Evolutionary conservation across 2,888 invertebrate species (phyloP).

Genomic region (Stenoptilia bipunctidactyla): DNA sequence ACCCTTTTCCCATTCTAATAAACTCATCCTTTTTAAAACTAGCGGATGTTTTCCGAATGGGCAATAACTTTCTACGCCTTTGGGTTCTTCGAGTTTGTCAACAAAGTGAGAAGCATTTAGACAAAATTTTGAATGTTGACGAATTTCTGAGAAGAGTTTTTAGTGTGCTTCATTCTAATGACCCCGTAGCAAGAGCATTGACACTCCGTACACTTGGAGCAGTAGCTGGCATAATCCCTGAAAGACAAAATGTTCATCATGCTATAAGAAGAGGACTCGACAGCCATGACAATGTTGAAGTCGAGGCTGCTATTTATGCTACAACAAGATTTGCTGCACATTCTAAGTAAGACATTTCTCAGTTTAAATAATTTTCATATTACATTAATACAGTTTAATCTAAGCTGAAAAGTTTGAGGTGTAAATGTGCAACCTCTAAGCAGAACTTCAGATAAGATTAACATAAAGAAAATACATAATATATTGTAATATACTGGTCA

Average conservation of each 20-base stretch:
- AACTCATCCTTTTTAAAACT: slow-evolving; percentile 96
- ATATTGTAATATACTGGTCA: too few species aligned
- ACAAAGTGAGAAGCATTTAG: slow-evolving; percentile 95
- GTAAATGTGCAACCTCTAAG: too few species aligned
- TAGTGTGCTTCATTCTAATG: slow-evolving; percentile 96
- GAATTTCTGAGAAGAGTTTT: slow-evolving; percentile 89
- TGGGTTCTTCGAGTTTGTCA: slow-evolving; percentile 95
- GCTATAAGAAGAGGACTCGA: slow-evolving; percentile 92
- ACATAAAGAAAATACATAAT: too few species aligned
- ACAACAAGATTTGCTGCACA: slow-evolving; percentile 95
- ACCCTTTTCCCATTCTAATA: slow-evolving; percentile 97
- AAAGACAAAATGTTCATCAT: slow-evolving; percentile 95
- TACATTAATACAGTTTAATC: too few species aligned
- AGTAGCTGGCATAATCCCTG: slow-evolving; percentile 92
- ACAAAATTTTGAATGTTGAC: slow-evolving; percentile 95
- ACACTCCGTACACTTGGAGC: slow-evolving; percentile 92
- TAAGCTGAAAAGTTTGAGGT: too few species aligned
- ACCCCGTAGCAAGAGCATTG: slow-evolving; percentile 93
- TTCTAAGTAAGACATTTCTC: slow-evolving; percentile 76
- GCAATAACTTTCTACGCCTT: slow-evolving; percentile 91
- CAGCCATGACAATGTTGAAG: slow-evolving; percentile 95
- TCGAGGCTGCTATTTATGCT: slow-evolving; percentile 95
- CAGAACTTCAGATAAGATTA: too few species aligned
- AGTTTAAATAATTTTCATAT: not conserved
- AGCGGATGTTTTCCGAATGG: slow-evolving; percentile 91